A percentile compares a stretch with the other conserved stretches of the same genome.
Conservation (phyloP, 2,113 vertebrate species). For the Megaptera novaeangliae region DNA sequence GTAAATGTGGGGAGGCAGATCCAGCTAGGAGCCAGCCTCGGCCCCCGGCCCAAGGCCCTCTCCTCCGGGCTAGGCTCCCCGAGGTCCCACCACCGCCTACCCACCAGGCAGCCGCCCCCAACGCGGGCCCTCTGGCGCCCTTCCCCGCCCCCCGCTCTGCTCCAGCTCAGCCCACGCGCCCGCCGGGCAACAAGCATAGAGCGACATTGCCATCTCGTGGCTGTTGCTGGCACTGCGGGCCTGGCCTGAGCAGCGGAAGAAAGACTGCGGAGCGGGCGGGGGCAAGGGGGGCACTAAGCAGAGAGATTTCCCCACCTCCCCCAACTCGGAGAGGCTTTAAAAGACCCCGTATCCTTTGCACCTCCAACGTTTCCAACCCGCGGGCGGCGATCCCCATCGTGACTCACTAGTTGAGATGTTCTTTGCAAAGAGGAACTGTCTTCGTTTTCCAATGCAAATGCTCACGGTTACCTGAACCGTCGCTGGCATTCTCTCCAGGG, state of each 20-base stretch:
- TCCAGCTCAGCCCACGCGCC: background rate
- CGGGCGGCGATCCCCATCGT: background rate
- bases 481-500: too few relatives aligned
- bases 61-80: too few relatives aligned
- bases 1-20: background rate
- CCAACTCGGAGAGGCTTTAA: background rate
- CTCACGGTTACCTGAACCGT: background rate
- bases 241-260: accelerated
- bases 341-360: background rate
- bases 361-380: background rate
- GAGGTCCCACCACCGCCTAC: background rate
- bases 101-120: background rate
- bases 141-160: background rate
- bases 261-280: accelerated
- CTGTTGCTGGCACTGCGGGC: background rate
- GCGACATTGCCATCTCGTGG: slow-evolving; percentile 71
- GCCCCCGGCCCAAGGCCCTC: background rate
- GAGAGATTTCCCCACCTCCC: background rate
- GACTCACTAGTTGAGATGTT: background rate
- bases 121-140: background rate
- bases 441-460: background rate
- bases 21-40: background rate
- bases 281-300: accelerated
- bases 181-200: background rate
- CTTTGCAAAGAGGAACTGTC: background rate